Conservation (phyloP, 2,888 invertebrate genomes). For the Tholera decimalis region DNA sequence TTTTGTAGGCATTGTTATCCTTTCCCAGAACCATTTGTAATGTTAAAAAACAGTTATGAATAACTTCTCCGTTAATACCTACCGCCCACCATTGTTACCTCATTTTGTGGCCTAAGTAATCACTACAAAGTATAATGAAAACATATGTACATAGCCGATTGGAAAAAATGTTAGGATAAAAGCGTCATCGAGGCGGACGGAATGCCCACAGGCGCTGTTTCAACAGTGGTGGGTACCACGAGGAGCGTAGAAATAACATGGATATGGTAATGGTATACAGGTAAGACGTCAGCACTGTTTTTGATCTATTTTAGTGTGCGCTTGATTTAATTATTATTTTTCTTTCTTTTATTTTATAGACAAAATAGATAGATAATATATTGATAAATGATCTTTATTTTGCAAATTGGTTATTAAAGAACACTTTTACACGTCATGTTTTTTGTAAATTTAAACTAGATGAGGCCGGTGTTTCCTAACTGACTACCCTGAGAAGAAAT, state of each 20-base stretch:
- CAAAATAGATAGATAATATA: too few relatives aligned
- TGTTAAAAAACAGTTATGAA: constrained; percentile 19
- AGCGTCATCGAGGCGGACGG: constrained; percentile 42
- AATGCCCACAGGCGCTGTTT: constrained; percentile 27
- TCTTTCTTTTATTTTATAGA: too few relatives aligned
- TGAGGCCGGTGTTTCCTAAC: too few relatives aligned
- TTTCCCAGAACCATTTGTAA: constrained; percentile 10
- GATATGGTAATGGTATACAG: constrained; percentile 1
- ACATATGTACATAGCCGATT: constrained; percentile 51
- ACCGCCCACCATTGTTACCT: constrained; percentile 57
- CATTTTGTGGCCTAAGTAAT: constrained; percentile 60
- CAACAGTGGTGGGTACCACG: constrained; percentile 6
- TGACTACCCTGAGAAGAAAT: too few relatives aligned
- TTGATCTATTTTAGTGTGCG: too few relatives aligned
- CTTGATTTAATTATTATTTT: too few relatives aligned
- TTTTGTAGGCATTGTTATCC: constrained; percentile 15
- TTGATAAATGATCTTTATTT: too few relatives aligned
- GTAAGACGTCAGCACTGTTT: neutral
- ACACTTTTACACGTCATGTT: too few relatives aligned
- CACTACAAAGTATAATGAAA: constrained; percentile 56
- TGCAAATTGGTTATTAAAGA: too few relatives aligned
- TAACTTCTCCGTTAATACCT: constrained; percentile 23
- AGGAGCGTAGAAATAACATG: constrained; percentile 5
- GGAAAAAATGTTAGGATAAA: constrained; percentile 49
- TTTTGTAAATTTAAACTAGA: too few relatives aligned